These are phyloP conservation scores for Drosophila formosana DNA, from an alignment of 2,888 invertebrate species.

Conservation along the genomic window DNA sequence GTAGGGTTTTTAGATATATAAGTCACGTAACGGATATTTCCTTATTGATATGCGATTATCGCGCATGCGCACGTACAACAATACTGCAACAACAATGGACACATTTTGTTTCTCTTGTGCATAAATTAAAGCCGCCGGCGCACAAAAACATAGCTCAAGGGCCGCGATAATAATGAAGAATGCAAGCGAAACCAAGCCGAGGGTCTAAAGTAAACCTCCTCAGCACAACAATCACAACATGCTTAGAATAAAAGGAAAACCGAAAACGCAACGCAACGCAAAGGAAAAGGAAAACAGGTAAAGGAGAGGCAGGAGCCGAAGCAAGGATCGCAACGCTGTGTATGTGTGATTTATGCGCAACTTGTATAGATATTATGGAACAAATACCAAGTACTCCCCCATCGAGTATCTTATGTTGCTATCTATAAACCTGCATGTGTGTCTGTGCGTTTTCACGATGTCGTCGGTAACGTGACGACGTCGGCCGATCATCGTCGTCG, in stretches of 20 bases:
- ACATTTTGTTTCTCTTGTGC: conserved; percentile 65
- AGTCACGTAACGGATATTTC: conserved; percentile 85
- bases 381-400: conserved; percentile 19
- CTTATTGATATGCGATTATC: conserved; percentile 84
- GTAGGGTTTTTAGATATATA: conserved; percentile 71
- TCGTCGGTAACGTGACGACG: conserved; percentile 33
- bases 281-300: conserved; percentile 41
- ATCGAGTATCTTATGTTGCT: background rate
- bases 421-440: background rate
- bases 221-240: conserved; percentile 51
- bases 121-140: conserved; percentile 69
- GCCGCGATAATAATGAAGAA: conserved; percentile 75
- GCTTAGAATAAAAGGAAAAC: conserved; percentile 73
- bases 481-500: conserved; percentile 22
- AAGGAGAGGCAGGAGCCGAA: conserved; percentile 25
- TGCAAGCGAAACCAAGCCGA: conserved; percentile 44
- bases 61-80: conserved; percentile 78
- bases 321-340: conserved; percentile 41
- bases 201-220: conserved; percentile 21
- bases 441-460: conserved; percentile 40
- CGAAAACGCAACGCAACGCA: conserved; percentile 32
- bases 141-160: conserved; percentile 43
- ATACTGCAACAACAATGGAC: conserved; percentile 54
- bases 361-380: conserved; percentile 56
- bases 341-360: conserved; percentile 36